Evolutionary conservation across 2,888 invertebrate species (phyloP).

Genomic region (Nomada ruficornis): DNA sequence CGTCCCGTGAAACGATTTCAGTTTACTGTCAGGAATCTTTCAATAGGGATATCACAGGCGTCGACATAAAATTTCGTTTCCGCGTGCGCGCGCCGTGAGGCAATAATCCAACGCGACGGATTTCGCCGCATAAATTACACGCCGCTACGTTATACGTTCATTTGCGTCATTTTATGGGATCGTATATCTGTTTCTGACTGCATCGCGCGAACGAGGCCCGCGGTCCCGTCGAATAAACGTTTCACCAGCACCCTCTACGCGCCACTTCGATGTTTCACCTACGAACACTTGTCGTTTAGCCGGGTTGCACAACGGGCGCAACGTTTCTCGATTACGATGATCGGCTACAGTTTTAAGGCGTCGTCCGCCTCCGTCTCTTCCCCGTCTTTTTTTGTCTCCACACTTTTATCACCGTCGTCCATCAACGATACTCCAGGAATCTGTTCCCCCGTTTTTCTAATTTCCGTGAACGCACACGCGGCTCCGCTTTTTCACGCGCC

Average conservation of each 20-base stretch:
- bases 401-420: conserved; percentile 66
- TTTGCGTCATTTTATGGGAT: conserved; percentile 50
- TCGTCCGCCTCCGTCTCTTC: conserved; percentile 76
- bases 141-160: conserved; percentile 30
- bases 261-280: background rate
- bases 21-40: conserved; percentile 8
- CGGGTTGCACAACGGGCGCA: conserved; percentile 3
- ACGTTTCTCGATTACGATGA: conserved; percentile 59
- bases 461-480: conserved; percentile 29
- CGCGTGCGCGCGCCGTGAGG: background rate
- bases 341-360: conserved; percentile 68
- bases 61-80: conserved; percentile 24
- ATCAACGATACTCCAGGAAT: conserved; percentile 59
- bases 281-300: background rate
- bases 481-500: conserved; percentile 7
- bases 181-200: conserved; percentile 43
- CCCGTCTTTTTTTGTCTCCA: conserved; percentile 1
- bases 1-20: background rate
- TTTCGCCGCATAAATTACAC: conserved; percentile 34
- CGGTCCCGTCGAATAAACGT: conserved; percentile 3
- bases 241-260: background rate
- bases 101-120: conserved; percentile 15
- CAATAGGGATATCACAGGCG: background rate
- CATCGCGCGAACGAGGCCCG: background rate
- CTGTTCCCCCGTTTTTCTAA: conserved; percentile 18